Base-by-base conservation (phyloP, 2,888 invertebrate species). In the Laspeyria flexula region DNA sequence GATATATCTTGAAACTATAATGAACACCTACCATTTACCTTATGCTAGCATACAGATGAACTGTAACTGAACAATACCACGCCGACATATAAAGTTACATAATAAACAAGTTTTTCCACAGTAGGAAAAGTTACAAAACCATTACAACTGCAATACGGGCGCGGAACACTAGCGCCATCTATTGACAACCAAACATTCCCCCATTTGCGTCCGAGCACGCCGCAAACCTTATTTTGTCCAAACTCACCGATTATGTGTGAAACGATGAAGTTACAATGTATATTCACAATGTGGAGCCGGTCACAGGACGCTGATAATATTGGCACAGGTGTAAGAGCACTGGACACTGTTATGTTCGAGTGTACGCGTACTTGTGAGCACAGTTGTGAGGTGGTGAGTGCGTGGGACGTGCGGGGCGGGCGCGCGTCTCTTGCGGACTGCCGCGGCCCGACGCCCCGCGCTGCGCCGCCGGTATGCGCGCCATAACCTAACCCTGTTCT, bases 71-170 rank as follows among this genome's bases (percentile, higher is more conserved):
- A n/a, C n/a, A n/a, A n/a, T n/a, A n/a, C n/a, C n/a, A n/a, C n/a
- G n/a, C n/a, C n/a, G n/a, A 25, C 25, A 21, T 25, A 25, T 25
- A 46, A 60, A 68, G 64, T 81, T 78, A 81, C 45, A 75, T 81
- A 80, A 79, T 65, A 66, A 71, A 73, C 56, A 62, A 73, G 37
- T 65, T 21, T 66, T 68, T 60, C 65, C 52, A 45, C 11, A 33
- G 33, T 41, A 15, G 31, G 55, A 73, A 72, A 78, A 75, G 72
- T 75, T 75, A 77, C 74, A 73, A 73, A 77, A 74, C 76, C 71
- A 77, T 77, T 81, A 81, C 75, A 79, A 79, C 87, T 86, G 89
- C 89, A 89, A 83, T 85, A 86, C 81, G 76, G 86, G 82, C 80
- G 81, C 83, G 77, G 63, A 50, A 59, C 55, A 13, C n/a, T 67